phyloP scores from a whole-genome alignment of 23 tunicate genomes.

The Ciona savignyi region DNA sequence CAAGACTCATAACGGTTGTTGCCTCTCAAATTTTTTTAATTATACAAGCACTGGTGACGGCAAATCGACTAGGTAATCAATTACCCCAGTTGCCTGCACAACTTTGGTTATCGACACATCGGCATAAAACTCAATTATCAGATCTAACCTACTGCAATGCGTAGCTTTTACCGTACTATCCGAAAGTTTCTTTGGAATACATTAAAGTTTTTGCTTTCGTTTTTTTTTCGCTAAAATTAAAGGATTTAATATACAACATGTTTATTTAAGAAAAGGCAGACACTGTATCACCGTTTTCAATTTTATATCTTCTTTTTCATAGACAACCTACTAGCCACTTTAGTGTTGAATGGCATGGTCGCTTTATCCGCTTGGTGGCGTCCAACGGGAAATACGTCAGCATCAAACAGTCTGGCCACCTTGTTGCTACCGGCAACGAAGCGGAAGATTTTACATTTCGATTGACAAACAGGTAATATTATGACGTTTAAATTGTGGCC shows the following conservation, averaged over 20 bases:
- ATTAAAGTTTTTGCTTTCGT: background rate
- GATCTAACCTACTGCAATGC: too few relatives aligned
- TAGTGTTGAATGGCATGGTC: constrained; percentile 66
- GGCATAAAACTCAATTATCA: too few relatives aligned
- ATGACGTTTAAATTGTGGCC: too few relatives aligned
- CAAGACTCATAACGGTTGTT: too few relatives aligned
- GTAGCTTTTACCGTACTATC: too few relatives aligned
- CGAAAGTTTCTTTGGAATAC: too few relatives aligned
- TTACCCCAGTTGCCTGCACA: too few relatives aligned
- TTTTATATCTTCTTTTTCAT: constrained; percentile 1
- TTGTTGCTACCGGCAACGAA: constrained; percentile 28
- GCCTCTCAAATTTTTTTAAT: too few relatives aligned
- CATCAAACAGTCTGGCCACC: constrained; percentile 71
- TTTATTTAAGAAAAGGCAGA: too few relatives aligned
- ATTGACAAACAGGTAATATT: constrained; percentile 80
- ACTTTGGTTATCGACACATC: too few relatives aligned
- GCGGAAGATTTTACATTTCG: constrained; percentile 79
- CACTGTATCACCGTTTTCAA: background rate
- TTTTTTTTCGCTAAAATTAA: background rate
- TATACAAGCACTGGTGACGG: too few relatives aligned
- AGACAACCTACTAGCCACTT: constrained; percentile 47
- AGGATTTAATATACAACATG: background rate
- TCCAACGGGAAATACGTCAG: constrained; percentile 66
- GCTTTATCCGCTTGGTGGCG: constrained; percentile 41
- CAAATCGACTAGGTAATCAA: too few relatives aligned